Percentiles rank a stretch among this genome's conserved stretches.
Evolutionary conservation across 2,888 invertebrate species (phyloP).

Genomic region (Chrysodeixis includens): DNA sequence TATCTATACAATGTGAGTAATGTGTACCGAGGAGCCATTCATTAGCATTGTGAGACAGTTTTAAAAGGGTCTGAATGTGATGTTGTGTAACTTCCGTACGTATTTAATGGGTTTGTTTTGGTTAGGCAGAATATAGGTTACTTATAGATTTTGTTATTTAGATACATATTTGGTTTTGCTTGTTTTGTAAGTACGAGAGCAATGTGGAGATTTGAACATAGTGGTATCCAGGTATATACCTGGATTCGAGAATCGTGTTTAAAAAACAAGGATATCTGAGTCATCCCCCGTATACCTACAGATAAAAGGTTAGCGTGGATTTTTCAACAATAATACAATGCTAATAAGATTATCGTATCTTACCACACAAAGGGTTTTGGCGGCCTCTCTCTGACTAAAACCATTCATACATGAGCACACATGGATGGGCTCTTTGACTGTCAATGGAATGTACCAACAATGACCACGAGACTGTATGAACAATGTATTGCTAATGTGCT

Average conservation of each 20-base stretch:
- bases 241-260: too few relatives aligned
- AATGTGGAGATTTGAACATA: too few relatives aligned
- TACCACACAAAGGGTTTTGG: neutral
- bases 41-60: conserved; percentile 3
- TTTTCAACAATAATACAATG: neutral
- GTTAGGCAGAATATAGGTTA: neutral
- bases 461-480: neutral
- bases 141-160: neutral
- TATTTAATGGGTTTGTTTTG: neutral
- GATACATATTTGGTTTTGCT: too few relatives aligned
- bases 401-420: neutral
- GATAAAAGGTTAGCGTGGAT: too few relatives aligned
- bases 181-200: too few relatives aligned
- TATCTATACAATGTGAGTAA: neutral
- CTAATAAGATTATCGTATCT: neutral
- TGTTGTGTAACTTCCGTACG: neutral
- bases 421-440: conserved; percentile 1
- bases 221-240: too few relatives aligned
- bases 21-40: neutral
- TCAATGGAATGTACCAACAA: neutral
- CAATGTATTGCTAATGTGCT: neutral
- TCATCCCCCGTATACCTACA: too few relatives aligned
- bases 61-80: neutral
- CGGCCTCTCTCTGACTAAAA: neutral
- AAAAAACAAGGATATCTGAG: too few relatives aligned